phyloP scores from a whole-genome alignment of 2,113 vertebrate genomes.

The Petaurus breviceps region DNA sequence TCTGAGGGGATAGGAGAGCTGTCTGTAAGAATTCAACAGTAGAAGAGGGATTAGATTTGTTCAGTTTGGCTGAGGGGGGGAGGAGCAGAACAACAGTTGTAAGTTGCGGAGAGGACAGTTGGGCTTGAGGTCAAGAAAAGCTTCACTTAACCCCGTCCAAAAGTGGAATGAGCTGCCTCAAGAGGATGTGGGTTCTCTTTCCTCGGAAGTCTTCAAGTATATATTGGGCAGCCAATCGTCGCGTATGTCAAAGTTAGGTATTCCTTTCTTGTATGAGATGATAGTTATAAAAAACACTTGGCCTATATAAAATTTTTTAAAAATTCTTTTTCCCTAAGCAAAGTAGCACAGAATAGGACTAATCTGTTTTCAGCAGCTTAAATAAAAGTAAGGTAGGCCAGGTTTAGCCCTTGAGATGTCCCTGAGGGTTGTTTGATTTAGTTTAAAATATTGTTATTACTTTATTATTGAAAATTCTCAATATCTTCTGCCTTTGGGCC shows the following conservation, averaged over 20 bases:
- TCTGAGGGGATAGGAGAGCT: too few species aligned
- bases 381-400: not conserved
- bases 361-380: not conserved
- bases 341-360: not conserved
- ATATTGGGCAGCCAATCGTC: not conserved
- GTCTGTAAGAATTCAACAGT: too few species aligned
- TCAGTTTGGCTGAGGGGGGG: too few species aligned
- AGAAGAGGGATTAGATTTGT: too few species aligned
- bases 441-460: not conserved
- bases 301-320: not conserved
- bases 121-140: not conserved
- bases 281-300: not conserved
- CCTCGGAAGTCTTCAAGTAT: not conserved
- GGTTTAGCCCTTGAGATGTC: not conserved
- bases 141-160: not conserved
- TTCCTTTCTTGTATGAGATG: not conserved
- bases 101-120: not conserved
- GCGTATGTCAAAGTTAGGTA: too few species aligned
- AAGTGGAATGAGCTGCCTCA: not conserved
- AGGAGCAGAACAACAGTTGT: not conserved
- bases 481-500: not conserved
- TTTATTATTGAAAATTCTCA: not conserved
- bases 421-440: not conserved
- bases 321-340: not conserved
- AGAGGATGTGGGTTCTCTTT: not conserved